Conservation (phyloP, 2,888 invertebrate genomes). For the Lapara coniferarum region DNA sequence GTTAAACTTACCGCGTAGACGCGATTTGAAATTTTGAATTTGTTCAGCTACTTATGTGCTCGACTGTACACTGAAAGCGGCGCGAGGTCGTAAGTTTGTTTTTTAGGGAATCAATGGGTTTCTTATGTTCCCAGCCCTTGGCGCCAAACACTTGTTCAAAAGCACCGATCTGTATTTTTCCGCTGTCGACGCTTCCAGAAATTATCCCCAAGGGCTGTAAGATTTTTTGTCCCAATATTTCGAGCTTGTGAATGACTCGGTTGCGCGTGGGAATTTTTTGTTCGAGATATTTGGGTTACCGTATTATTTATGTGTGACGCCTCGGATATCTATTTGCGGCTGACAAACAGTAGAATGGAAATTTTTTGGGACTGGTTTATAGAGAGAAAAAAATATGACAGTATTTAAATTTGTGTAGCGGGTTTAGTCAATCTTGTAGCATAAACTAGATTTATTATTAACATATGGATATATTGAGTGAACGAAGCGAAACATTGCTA, state of each 20-base stretch:
- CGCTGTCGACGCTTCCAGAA: conserved; percentile 55
- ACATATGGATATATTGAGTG: background rate
- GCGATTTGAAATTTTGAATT: too few species aligned
- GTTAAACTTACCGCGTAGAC: too few species aligned
- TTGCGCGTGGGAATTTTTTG: conserved; percentile 40
- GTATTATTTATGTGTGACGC: conserved; percentile 19
- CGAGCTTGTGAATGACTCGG: conserved; percentile 44
- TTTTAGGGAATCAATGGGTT: conserved; percentile 42
- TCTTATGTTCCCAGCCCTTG: conserved; percentile 42
- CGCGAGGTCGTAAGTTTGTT: conserved; percentile 6
- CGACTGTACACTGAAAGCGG: background rate
- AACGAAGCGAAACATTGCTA: conserved; percentile 32
- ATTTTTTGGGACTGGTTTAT: conserved; percentile 30
- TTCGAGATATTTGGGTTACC: conserved; percentile 15
- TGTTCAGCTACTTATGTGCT: too few species aligned
- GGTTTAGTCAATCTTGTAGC: background rate
- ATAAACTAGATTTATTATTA: conserved; percentile 21
- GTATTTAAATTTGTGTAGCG: conserved; percentile 4
- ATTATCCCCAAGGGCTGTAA: conserved; percentile 39
- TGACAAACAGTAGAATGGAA: conserved; percentile 31
- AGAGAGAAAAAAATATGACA: conserved; percentile 33
- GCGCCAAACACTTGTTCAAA: conserved; percentile 47
- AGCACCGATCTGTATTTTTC: conserved; percentile 43
- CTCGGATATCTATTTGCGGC: conserved; percentile 24
- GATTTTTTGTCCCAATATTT: conserved; percentile 41